Base-by-base conservation (phyloP, 2,113 vertebrate genomes). In the Solea senegalensis region DNA sequence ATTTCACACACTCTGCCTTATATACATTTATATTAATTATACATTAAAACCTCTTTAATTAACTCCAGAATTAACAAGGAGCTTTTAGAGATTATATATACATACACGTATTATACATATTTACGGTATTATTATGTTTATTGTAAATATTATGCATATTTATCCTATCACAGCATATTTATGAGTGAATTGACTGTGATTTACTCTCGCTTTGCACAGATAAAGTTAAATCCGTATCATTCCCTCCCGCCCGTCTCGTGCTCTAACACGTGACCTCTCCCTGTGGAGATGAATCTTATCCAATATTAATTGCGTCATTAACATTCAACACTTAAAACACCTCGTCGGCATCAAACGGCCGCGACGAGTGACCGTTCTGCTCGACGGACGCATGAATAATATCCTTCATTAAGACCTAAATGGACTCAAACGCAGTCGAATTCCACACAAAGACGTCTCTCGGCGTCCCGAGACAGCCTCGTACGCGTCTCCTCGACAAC, bases 401-500 rank as follows among this genome's bases (percentile, higher is more conserved):
- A 44, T 34, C 7, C n/a, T 4, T 57, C 51, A 58, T 14, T 59
- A 57, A 61, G 21, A 59, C 27, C 8, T 61, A 43, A 69, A 69
- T 13, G 39, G 8, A 39, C 9, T 26, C 45, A 41, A 16, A 61
- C 26, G 16, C 11, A 34, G 34, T 6, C 2, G 3, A 34, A 34
- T 34, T 56, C 44, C n/a, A 44, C 57, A 8, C 1, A 51, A 52
- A 61, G 26, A 16, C 15, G 27, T 6, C 34, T 46, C 3, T 27
- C 4, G 1, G 41, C 56, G 50, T 52, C 70, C 65, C 50, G 14
- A 4, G 59, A 28, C 69, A 60, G 66, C 54, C 50, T 60, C 14
- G 40, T n/a, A 27, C 27, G 0, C 66, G 44, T 56, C 8, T 26
- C 49, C 43, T 44, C 14, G 26, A 58, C 28, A 15, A 11, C 10